Evolutionary conservation across 2,888 invertebrate species (phyloP).

Genomic region (Cataglyphis rosenhaueri): DNA sequence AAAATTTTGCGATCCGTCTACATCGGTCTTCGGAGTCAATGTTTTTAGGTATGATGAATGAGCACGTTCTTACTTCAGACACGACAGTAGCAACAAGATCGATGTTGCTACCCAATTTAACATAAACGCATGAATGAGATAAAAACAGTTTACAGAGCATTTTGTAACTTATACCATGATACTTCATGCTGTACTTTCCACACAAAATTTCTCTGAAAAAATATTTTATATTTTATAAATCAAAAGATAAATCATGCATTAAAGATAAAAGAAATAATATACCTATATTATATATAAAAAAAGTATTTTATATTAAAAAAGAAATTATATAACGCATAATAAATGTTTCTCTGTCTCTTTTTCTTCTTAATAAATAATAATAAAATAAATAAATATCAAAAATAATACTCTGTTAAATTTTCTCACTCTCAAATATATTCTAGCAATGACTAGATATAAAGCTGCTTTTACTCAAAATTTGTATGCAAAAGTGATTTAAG

Average conservation of each 20-base stretch:
- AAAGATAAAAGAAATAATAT: neutral
- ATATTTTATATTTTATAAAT: neutral
- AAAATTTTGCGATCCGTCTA: slow-evolving; percentile 38
- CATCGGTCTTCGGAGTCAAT: slow-evolving; percentile 40
- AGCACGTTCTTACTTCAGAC: slow-evolving; percentile 23
- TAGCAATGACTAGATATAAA: neutral
- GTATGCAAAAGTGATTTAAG: slow-evolving; percentile 14
- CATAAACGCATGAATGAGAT: slow-evolving; percentile 38
- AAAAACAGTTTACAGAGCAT: slow-evolving; percentile 9
- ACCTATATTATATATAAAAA: neutral
- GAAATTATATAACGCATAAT: neutral
- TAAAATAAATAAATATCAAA: too few relatives aligned
- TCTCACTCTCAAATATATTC: neutral
- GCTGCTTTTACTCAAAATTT: neutral
- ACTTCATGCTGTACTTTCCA: neutral
- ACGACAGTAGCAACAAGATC: slow-evolving; percentile 46
- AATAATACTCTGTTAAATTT: neutral
- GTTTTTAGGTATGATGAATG: slow-evolving; percentile 51
- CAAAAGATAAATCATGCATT: neutral
- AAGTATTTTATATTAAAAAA: neutral
- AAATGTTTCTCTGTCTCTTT: neutral
- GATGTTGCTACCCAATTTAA: slow-evolving; percentile 30
- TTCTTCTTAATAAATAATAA: neutral
- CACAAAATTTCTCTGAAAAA: neutral
- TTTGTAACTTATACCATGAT: neutral